A percentile compares a stretch with the other conserved stretches of the same genome.
Evolutionary conservation across 2,797 vertebrate genomes (phyloP).

Genomic region (Argya squamiceps): DNA sequence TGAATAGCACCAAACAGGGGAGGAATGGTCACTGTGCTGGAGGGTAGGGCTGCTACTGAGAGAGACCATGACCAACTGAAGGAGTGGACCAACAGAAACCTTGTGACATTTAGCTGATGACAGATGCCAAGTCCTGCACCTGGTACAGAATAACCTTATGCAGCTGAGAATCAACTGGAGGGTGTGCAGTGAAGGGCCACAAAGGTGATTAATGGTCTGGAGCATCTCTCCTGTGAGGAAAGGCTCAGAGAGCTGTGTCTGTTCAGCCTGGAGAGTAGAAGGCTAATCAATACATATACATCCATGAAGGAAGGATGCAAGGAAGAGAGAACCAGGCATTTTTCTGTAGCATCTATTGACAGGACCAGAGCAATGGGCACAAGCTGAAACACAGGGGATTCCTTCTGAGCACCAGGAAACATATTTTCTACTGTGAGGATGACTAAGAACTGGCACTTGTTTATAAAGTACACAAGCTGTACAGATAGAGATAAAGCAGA

Average conservation of each 20-base stretch:
- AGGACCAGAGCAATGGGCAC: background rate
- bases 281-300: background rate
- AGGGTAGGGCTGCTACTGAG: background rate
- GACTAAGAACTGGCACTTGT: background rate
- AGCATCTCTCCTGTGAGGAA: background rate
- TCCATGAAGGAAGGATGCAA: background rate
- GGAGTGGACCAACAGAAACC: background rate
- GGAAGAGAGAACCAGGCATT: background rate
- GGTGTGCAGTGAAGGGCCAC: background rate
- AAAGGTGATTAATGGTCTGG: background rate
- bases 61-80: background rate
- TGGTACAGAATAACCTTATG: background rate
- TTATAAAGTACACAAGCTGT: background rate
- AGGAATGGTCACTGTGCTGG: background rate
- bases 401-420: background rate
- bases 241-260: background rate
- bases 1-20: background rate
- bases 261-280: background rate
- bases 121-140: background rate
- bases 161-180: background rate
- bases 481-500: background rate
- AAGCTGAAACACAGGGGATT: background rate
- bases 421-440: background rate
- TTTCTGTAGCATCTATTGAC: background rate
- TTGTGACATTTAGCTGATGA: background rate